These are phyloP conservation scores for Epinephelus malabaricus DNA, from an alignment of 2,797 vertebrate genomes.

Conservation along the genomic window DNA sequence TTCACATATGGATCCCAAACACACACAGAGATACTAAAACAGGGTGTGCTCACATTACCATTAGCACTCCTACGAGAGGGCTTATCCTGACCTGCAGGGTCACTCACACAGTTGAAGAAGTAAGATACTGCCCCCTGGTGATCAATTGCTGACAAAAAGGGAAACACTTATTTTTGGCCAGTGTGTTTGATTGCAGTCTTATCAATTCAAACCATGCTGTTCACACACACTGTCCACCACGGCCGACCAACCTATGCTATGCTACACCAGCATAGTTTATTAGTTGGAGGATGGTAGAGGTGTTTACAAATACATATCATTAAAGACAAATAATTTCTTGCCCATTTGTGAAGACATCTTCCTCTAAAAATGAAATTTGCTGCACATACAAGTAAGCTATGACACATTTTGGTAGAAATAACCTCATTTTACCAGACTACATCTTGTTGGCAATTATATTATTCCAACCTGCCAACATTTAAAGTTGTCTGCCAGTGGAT, in stretches of 20 bases:
- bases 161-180: neutral
- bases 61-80: neutral
- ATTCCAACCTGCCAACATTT: no score
- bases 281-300: neutral
- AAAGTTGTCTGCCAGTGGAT: neutral
- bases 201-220: no score
- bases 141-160: neutral
- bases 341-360: neutral
- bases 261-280: neutral
- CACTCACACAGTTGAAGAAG: neutral
- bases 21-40: neutral
- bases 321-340: no score
- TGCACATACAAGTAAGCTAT: neutral
- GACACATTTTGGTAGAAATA: neutral
- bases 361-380: neutral
- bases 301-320: neutral
- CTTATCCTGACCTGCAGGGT: neutral
- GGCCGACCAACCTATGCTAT: neutral
- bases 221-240: neutral
- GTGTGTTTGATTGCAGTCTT: no score
- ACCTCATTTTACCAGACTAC: no score
- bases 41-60: neutral
- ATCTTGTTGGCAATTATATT: no score
- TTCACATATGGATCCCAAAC: no score
- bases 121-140: constrained; percentile 41